These are phyloP conservation scores for Hedychridium roseum DNA, from an alignment of 2,888 invertebrate species.

Conservation along the genomic window DNA sequence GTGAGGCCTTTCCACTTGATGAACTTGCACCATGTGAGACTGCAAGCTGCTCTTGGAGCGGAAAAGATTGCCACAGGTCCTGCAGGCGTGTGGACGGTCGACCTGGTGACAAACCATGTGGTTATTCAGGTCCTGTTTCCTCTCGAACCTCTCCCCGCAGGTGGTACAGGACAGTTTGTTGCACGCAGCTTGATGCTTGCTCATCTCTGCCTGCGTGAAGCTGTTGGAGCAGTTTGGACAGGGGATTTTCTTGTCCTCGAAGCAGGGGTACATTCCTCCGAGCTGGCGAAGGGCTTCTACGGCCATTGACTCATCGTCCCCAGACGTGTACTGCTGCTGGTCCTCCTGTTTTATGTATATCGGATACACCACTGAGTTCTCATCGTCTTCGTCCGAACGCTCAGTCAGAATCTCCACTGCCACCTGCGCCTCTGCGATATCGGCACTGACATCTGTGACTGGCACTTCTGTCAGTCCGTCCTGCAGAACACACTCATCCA, in stretches of 20 bases:
- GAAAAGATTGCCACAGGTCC: constrained; percentile 61
- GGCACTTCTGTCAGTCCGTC: constrained; percentile 41
- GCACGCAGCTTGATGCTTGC: constrained; percentile 50
- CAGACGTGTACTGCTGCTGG: constrained; percentile 54
- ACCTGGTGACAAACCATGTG: constrained; percentile 66
- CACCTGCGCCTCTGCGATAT: constrained; percentile 38
- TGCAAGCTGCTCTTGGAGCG: constrained; percentile 57
- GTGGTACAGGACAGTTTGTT: constrained; percentile 52
- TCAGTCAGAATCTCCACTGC: constrained; percentile 49
- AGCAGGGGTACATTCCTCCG: constrained; percentile 60
- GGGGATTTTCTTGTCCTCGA: constrained; percentile 52
- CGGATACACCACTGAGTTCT: constrained; percentile 40
- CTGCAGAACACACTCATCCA: constrained; percentile 44
- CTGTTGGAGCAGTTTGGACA: constrained; percentile 47
- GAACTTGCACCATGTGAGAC: constrained; percentile 55
- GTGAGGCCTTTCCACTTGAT: constrained; percentile 51
- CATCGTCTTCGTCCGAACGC: constrained; percentile 47
- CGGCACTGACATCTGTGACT: constrained; percentile 29
- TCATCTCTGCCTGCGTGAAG: constrained; percentile 46
- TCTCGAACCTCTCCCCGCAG: constrained; percentile 61
- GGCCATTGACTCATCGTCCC: constrained; percentile 63
- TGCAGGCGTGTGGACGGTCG: constrained; percentile 63
- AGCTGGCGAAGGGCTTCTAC: constrained; percentile 64
- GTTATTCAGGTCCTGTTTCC: constrained; percentile 63
- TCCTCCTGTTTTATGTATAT: constrained; percentile 55